phyloP scores from a whole-genome alignment of 2,113 vertebrate genomes.

The Callithrix jacchus region DNA sequence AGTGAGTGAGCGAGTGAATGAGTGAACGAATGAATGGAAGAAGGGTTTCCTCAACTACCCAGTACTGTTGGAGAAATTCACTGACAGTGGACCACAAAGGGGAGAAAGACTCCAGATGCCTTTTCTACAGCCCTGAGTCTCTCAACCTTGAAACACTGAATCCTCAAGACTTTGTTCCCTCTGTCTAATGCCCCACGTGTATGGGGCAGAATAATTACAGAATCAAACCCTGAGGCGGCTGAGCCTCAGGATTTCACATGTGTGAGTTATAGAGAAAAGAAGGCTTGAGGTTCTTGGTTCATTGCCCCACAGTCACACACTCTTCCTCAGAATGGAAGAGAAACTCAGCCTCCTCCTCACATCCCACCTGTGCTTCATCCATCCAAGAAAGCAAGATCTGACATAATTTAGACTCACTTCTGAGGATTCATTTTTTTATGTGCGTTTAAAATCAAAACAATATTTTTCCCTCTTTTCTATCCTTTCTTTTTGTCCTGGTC shows the following conservation, averaged over 20 bases:
- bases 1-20: neutral
- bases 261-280: neutral
- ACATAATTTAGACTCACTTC: neutral
- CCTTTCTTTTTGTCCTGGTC: neutral
- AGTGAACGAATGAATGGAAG: neutral
- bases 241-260: neutral
- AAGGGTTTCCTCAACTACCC: neutral
- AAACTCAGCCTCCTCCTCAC: rapidly evolving
- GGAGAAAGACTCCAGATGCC: neutral
- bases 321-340: neutral
- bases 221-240: no score
- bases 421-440: neutral
- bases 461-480: neutral
- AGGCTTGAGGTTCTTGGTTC: neutral
- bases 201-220: neutral
- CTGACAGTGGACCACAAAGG: neutral
- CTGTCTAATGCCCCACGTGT: no score
- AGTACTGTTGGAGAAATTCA: neutral
- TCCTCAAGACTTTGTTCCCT: neutral
- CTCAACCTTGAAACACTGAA: neutral
- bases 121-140: neutral
- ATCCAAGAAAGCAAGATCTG: neutral
- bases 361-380: neutral
- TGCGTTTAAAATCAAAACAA: neutral
- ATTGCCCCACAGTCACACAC: rapidly evolving